Base-by-base conservation (phyloP, 2,888 invertebrate species). In the Microchrysa polita region DNA sequence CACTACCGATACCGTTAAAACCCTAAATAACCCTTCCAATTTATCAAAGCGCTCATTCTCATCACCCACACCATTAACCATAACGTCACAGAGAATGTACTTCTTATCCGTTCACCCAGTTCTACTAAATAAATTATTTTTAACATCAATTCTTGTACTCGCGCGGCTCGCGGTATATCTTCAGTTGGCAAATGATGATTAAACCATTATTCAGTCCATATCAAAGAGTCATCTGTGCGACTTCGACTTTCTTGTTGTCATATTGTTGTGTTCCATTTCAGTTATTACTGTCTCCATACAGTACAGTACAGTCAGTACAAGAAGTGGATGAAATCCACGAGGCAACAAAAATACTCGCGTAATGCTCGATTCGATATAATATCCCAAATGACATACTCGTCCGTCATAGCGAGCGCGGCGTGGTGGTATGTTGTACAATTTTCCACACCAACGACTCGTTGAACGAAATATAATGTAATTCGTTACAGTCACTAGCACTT, bases 151-250 rank as follows among this genome's bases (percentile, higher is more conserved):
- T 34, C 27, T 34, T 34, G n/a, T n/a, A n/a, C n/a, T n/a, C n/a
- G n/a, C n/a, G n/a, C n/a, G n/a, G n/a, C n/a, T n/a, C n/a, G n/a
- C n/a, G 7, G 27, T 34, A 34, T 34, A 34, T 34, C 27, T 34
- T n/a, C n/a, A n/a, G n/a, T n/a, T 34, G 27, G 27, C 27, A 34
- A 34, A 34, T 34, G 27, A 65, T 65, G 18, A 65, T 65, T 65
- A 65, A 65, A 48, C 14, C 65, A 48, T 44, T 48, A 65, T 65
- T 65, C 48, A 65, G 65, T 65, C 65, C 65, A 65, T 48, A 44
- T 65, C 65, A 14, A 65, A 14, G n/a, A n/a, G 22, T 12, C 16
- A 34, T 27, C 61, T 2, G 23, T n/a, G n/a, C n/a, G n/a, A n/a
- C n/a, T n/a, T n/a, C 9, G 34, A 65, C 65, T 65, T 63, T 65